Evolutionary conservation across 2,113 vertebrate genomes (phyloP).

Genomic region (Tachycineta bicolor): DNA sequence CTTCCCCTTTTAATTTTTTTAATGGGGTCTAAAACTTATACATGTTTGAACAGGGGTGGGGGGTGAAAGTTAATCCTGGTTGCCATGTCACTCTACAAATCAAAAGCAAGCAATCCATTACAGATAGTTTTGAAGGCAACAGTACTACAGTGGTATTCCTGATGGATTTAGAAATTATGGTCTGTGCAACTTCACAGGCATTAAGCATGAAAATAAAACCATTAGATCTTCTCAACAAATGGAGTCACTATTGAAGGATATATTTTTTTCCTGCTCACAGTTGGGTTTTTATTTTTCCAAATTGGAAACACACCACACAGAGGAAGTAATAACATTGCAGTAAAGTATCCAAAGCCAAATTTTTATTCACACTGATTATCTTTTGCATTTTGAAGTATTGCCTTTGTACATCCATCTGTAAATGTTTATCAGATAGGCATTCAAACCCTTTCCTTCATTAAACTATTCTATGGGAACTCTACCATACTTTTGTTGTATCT

Average conservation of each 20-base stretch:
- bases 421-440: conserved; percentile 63
- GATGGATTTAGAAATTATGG: conserved; percentile 71
- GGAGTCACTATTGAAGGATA: conserved; percentile 33
- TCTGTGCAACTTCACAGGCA: conserved; percentile 64
- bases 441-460: conserved; percentile 40
- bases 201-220: conserved; percentile 71
- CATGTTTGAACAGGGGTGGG: background rate
- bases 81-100: conserved; percentile 71
- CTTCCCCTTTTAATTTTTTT: conserved; percentile 61
- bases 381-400: conserved; percentile 71
- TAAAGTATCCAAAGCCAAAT: conserved; percentile 68
- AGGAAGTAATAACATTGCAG: conserved; percentile 70
- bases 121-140: conserved; percentile 50
- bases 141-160: conserved; percentile 38
- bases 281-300: conserved; percentile 64
- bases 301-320: conserved; percentile 70
- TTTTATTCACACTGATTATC: conserved; percentile 72
- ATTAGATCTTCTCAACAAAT: conserved; percentile 71
- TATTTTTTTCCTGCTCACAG: background rate
- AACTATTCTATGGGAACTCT: conserved; percentile 40
- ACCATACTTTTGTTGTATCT: conserved; percentile 22
- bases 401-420: conserved; percentile 68
- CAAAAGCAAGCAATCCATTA: conserved; percentile 69
- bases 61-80: conserved; percentile 55
- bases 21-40: conserved; percentile 51